Percentiles rank a stretch among this genome's conserved stretches.
Conservation (phyloP, 2,888 invertebrate genomes). For the Byasa hedistus region DNA sequence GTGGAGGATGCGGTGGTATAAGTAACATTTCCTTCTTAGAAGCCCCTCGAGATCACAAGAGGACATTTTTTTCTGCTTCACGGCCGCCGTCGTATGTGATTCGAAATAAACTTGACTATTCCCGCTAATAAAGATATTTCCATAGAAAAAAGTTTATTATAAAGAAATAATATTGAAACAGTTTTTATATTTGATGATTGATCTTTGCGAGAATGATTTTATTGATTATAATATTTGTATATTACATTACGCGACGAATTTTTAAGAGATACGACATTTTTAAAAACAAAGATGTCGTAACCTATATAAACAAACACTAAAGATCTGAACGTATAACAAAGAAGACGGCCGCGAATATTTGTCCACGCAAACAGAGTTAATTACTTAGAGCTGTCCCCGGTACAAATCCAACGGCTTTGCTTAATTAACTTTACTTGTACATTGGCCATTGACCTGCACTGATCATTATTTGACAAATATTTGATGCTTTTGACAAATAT, state of each 20-base stretch:
- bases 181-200: background rate
- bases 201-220: background rate
- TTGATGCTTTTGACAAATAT: slow-evolving; percentile 4
- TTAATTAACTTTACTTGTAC: slow-evolving; percentile 23
- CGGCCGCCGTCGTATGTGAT: slow-evolving; percentile 9
- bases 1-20: slow-evolving; percentile 30
- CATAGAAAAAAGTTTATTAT: background rate
- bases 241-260: no score
- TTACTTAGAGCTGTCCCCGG: slow-evolving; percentile 41
- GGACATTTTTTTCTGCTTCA: slow-evolving; percentile 33
- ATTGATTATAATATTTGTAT: no score
- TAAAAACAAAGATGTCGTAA: slow-evolving; percentile 15
- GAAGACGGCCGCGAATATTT: slow-evolving; percentile 45
- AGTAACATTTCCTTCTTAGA: slow-evolving; percentile 58
- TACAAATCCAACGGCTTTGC: slow-evolving; percentile 12
- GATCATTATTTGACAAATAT: slow-evolving; percentile 16
- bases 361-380: slow-evolving; percentile 48
- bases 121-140: slow-evolving; percentile 5
- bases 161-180: background rate
- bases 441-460: slow-evolving; percentile 12
- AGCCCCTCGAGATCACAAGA: slow-evolving; percentile 43
- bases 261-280: background rate
- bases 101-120: slow-evolving; percentile 17
- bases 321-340: slow-evolving; percentile 5
- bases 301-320: slow-evolving; percentile 40